Percentiles rank a stretch among this genome's conserved stretches.
phyloP scores from a whole-genome alignment of 2,113 vertebrate species.

The Ceratotherium simum region DNA sequence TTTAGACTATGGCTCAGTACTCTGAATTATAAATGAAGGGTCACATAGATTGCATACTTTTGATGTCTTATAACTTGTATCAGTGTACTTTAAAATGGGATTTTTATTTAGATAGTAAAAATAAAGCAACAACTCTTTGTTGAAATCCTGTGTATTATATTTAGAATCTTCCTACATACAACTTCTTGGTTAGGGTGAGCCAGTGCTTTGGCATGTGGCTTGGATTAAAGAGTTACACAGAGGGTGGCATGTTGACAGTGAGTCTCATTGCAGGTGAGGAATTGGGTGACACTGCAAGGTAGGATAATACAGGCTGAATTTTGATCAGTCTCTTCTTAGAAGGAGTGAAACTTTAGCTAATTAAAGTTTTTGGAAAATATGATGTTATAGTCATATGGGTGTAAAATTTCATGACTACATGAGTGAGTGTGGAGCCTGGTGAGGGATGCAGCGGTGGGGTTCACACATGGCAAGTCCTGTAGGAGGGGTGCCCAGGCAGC shows the following conservation, averaged over 20 bases:
- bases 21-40: conserved; percentile 7
- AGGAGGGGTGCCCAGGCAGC: not conserved
- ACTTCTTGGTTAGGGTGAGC: not conserved
- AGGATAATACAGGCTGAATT: not conserved
- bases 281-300: not conserved
- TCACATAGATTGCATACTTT: not conserved
- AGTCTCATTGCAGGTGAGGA: not conserved
- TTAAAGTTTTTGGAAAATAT: not conserved
- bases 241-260: not conserved
- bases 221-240: not conserved
- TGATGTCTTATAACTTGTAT: not conserved
- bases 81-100: not conserved
- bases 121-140: not conserved
- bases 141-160: not conserved
- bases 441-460: not conserved
- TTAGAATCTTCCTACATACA: not conserved
- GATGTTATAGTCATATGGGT: not conserved
- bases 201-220: not conserved
- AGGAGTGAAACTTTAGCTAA: not conserved
- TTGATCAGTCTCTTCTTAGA: not conserved
- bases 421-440: not conserved
- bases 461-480: not conserved
- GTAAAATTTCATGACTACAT: not conserved
- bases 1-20: not conserved
- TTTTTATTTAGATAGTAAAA: conserved; percentile 43